Conservation (phyloP, 2,888 invertebrate genomes). For the Eupithecia dodoneata region DNA sequence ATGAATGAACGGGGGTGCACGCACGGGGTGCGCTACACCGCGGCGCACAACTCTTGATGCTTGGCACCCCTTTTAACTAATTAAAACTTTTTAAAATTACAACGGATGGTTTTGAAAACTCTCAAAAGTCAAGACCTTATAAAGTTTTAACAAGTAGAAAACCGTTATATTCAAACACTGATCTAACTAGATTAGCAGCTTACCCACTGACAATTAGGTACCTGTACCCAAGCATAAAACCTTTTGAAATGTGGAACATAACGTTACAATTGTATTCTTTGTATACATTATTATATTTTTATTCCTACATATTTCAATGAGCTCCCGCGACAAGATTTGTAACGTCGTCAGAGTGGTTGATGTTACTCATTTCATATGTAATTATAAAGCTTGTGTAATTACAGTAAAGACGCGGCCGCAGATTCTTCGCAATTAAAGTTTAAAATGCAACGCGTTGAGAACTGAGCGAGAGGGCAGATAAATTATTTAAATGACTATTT, state of each 20-base stretch:
- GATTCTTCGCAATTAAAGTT: background rate
- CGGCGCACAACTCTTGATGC: constrained; percentile 35
- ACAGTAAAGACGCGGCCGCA: background rate
- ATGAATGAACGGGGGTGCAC: constrained; percentile 62
- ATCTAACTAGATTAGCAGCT: background rate
- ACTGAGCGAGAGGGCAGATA: background rate
- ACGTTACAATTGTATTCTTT: background rate
- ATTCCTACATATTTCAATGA: background rate
- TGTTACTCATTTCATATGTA: background rate
- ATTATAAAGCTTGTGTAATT: constrained; percentile 2
- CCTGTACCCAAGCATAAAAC: background rate
- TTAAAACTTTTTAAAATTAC: background rate
- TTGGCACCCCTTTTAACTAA: constrained; percentile 2
- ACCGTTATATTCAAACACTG: background rate
- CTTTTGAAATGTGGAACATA: background rate
- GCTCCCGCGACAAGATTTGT: background rate
- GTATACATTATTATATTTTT: background rate
- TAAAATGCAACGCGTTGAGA: background rate
- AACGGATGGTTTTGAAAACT: background rate
- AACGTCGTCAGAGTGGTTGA: constrained; percentile 6
- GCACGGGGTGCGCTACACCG: constrained; percentile 47
- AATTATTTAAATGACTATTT: background rate
- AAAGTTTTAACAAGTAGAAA: background rate
- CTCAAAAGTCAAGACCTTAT: background rate
- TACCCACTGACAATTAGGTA: background rate